These are phyloP conservation scores for Drosophila antonietae DNA, from an alignment of 2,888 invertebrate genomes.

Conservation along the genomic window DNA sequence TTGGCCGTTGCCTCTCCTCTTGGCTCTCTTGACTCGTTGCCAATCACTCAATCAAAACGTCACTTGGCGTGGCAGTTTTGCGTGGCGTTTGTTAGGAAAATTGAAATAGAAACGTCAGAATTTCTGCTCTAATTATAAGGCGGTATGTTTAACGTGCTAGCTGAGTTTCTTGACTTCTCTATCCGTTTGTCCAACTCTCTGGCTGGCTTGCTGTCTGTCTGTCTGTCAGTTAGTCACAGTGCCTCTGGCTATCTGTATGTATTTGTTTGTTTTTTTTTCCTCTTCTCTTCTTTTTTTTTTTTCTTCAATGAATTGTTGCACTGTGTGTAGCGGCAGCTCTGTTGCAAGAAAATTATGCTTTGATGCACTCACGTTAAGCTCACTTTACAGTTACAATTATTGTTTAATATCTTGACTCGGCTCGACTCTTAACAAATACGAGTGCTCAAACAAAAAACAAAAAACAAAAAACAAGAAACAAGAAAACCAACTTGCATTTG, in stretches of 20 bases:
- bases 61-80: constrained; percentile 81
- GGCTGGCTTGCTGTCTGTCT: constrained; percentile 19
- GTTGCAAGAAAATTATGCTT: constrained; percentile 80
- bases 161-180: constrained; percentile 75
- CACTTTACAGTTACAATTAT: constrained; percentile 80
- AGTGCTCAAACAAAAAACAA: constrained; percentile 30
- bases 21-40: constrained; percentile 74
- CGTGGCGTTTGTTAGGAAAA: constrained; percentile 81
- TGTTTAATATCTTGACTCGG: constrained; percentile 75
- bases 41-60: constrained; percentile 84
- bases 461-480: constrained; percentile 20
- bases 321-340: constrained; percentile 50
- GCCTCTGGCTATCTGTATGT: constrained; percentile 17
- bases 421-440: constrained; percentile 65
- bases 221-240: constrained; percentile 5
- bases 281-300: constrained; percentile 22
- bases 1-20: background rate
- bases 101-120: constrained; percentile 85
- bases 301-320: constrained; percentile 67
- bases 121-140: constrained; percentile 85
- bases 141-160: constrained; percentile 81
- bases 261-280: background rate
- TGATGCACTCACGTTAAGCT: constrained; percentile 82
- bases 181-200: constrained; percentile 31
- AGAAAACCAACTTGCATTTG: constrained; percentile 45